phyloP scores from a whole-genome alignment of 2,888 invertebrate species.

The Agrilus mali region DNA sequence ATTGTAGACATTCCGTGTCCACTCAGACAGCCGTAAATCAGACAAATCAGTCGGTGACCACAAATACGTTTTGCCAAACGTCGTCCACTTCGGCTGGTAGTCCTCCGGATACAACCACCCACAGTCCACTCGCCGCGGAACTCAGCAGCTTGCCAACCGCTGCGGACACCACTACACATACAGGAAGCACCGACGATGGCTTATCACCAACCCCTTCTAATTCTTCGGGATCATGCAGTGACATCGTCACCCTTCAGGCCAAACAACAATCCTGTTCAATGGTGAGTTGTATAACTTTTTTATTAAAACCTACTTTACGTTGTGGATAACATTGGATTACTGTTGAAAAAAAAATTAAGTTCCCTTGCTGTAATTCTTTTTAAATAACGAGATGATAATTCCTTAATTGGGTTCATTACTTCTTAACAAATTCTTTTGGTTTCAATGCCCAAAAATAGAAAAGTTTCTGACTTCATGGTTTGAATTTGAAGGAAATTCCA shows the following conservation, averaged over 20 bases:
- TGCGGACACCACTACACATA: slow-evolving; percentile 33
- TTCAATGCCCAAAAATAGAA: no score
- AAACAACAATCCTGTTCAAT: slow-evolving; percentile 32
- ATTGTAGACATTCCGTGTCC: slow-evolving; percentile 53
- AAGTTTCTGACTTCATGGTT: no score
- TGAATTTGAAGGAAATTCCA: neutral
- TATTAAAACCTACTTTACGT: no score
- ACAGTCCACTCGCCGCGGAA: slow-evolving; percentile 55
- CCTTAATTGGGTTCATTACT: no score
- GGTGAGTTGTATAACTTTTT: slow-evolving; percentile 26
- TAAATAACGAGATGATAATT: no score
- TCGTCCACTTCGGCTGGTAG: slow-evolving; percentile 39
- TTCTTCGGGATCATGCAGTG: slow-evolving; percentile 28
- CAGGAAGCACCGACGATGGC: slow-evolving; percentile 33
- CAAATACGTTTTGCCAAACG: slow-evolving; percentile 35
- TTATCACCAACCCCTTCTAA: slow-evolving; percentile 33
- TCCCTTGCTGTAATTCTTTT: no score
- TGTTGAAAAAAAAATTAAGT: no score
- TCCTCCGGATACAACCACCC: slow-evolving; percentile 77
- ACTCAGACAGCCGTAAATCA: slow-evolving; percentile 57
- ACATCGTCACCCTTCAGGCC: slow-evolving; percentile 21
- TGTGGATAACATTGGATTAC: no score
- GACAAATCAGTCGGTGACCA: slow-evolving; percentile 31
- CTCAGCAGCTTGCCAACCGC: slow-evolving; percentile 33
- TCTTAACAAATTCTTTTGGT: no score